Percentiles rank a stretch among this genome's conserved stretches.
Conservation (phyloP, 2,113 vertebrate genomes). For the Prolemur simus region DNA sequence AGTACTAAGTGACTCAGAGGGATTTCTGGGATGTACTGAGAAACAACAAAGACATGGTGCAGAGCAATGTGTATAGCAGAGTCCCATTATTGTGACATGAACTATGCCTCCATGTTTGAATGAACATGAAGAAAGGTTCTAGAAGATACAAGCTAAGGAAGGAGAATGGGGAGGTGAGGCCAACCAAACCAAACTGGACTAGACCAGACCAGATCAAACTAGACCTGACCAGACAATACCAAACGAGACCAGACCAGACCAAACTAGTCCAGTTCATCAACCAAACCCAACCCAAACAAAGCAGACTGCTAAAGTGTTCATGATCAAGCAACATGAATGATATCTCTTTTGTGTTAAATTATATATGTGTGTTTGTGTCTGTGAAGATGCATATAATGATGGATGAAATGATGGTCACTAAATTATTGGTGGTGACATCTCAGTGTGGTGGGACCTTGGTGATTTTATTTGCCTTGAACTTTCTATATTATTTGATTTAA, state of each 20-base stretch:
- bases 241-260: neutral
- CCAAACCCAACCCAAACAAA: neutral
- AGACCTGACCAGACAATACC: too few species aligned
- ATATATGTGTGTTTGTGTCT: neutral
- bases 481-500: neutral
- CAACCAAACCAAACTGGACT: neutral
- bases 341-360: neutral
- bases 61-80: neutral
- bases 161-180: neutral
- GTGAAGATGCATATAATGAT: neutral
- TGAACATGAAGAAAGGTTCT: neutral
- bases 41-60: neutral
- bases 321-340: neutral
- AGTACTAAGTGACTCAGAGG: neutral
- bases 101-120: neutral
- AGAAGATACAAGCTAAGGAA: neutral
- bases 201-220: neutral
- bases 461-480: neutral
- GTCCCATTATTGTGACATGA: neutral
- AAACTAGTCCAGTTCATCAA: neutral
- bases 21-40: neutral
- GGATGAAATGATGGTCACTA: neutral
- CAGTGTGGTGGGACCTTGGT: neutral
- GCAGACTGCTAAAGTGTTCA: neutral
- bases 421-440: neutral